Evolutionary conservation across 2,888 invertebrate species (phyloP).

Genomic region (Ochropleura plecta): DNA sequence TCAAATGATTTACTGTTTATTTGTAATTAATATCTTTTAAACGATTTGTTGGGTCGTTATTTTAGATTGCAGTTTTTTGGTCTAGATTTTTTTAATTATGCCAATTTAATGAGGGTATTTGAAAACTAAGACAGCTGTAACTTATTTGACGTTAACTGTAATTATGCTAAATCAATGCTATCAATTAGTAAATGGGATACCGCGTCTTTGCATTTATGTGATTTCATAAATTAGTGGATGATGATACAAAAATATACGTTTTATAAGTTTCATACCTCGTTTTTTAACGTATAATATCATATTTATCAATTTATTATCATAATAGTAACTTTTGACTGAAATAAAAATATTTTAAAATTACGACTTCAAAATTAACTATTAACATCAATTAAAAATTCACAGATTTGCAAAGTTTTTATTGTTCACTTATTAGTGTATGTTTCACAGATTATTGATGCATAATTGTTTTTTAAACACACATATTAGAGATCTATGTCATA

Average conservation of each 20-base stretch:
- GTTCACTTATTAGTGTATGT: not conserved
- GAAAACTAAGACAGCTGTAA: conserved; percentile 46
- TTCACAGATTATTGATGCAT: not conserved
- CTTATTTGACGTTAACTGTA: conserved; percentile 50
- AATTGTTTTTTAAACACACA: not conserved
- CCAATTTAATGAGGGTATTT: conserved; percentile 47
- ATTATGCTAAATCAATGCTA: conserved; percentile 52
- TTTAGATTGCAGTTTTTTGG: conserved; percentile 47
- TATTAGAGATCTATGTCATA: not conserved
- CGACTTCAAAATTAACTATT: too few species aligned
- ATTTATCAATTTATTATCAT: too few species aligned
- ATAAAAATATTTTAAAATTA: not conserved
- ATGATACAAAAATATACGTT: not conserved
- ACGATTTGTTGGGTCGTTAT: conserved; percentile 65
- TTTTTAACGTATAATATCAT: too few species aligned
- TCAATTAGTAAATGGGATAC: conserved; percentile 27
- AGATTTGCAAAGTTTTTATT: not conserved
- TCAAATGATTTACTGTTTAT: conserved; percentile 80
- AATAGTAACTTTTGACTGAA: not conserved
- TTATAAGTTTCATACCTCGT: too few species aligned
- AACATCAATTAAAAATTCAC: too few species aligned
- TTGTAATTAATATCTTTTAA: conserved; percentile 78
- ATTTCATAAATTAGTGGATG: not conserved
- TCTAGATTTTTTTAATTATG: conserved; percentile 53
- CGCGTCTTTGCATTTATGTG: not conserved